Percentiles rank a stretch among this genome's conserved stretches.
These are phyloP conservation scores for Drosophila pseudotakahashii DNA, from an alignment of 2,888 invertebrate species.

Conservation along the genomic window DNA sequence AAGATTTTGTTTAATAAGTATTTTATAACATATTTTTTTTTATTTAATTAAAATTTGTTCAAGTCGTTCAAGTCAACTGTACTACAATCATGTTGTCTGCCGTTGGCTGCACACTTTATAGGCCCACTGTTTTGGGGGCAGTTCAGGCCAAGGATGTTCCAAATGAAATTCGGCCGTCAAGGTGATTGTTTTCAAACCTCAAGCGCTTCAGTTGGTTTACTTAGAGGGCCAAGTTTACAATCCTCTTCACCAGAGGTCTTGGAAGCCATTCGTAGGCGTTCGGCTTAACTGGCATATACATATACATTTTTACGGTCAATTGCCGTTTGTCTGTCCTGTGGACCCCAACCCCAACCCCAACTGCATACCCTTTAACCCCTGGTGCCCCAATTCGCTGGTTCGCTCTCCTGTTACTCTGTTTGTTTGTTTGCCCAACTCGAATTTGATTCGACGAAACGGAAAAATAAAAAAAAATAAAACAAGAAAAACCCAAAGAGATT, in stretches of 20 bases:
- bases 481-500: slow-evolving; percentile 36
- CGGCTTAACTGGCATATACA: slow-evolving; percentile 55
- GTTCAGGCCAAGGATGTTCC: slow-evolving; percentile 33
- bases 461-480: slow-evolving; percentile 15
- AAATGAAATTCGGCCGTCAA: slow-evolving; percentile 60
- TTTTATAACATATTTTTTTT: too few relatives aligned
- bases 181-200: slow-evolving; percentile 79
- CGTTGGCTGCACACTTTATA: not conserved
- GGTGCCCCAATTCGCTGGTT: slow-evolving; percentile 29
- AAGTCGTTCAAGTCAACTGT: too few relatives aligned
- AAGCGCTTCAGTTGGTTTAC: slow-evolving; percentile 70
- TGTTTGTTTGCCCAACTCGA: slow-evolving; percentile 71
- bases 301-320: slow-evolving; percentile 78
- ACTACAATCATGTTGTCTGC: not conserved
- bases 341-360: not conserved
- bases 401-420: slow-evolving; percentile 49
- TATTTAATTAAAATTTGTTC: not conserved
- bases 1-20: not conserved
- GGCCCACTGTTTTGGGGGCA: slow-evolving; percentile 23
- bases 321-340: slow-evolving; percentile 70
- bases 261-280: slow-evolving; percentile 46
- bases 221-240: slow-evolving; percentile 51
- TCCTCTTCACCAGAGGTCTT: slow-evolving; percentile 3
- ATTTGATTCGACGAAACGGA: slow-evolving; percentile 50
- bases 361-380: slow-evolving; percentile 8